Evolutionary conservation across 2,797 vertebrate genomes (phyloP), one percentile per base, ranked within the genome.

Genomic region (Onychomys arenicola): DNA sequence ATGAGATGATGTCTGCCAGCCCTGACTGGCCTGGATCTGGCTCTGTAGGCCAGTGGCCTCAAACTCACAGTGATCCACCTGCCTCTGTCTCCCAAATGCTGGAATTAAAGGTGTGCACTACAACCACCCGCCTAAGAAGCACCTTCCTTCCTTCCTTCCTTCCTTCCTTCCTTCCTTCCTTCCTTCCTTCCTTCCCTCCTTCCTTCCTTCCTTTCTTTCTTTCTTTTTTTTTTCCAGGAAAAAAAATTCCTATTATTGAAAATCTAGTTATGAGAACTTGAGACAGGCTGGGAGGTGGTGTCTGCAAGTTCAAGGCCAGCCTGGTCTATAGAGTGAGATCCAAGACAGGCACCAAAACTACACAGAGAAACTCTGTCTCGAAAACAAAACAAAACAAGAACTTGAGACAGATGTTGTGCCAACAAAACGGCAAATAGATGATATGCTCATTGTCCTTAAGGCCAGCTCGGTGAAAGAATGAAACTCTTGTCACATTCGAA

Each of bases 221-320:
- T n/a, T n/a, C n/a, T n/a, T n/a, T 27, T 65, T 73, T 71, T 94
- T 87, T 93, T 89, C 14, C 17, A 49, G 27, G 27, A 85, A 96
- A 93, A 93, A 69, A 37, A 21, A 32, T 65, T 97, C 94, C 85
- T 96, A 5, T 65, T 95, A 73, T 89, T 96, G 21, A 73, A 75
- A 6, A 89, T 92, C 52, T 94, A 87, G 34, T 94, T 57, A 88
- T 55, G 29, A 92, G 89, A 93, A 71, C 78, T 86, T 71, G 85
- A 55, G 88, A 46, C 27, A 40, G 21, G 49, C 49, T 2, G 49
- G 49, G 49, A 10, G 49, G 12, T 52, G 49, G 49, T 52, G 12
- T 52, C 49, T 52, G 49, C 13, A 12, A 52, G 12, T 52, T 52
- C 49, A 12, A 52, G 49, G 49, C 49, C 49, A 52, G 49, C 49